Evolutionary conservation across 2,888 invertebrate genomes (phyloP).

Genomic region (Dynastes tityus): DNA sequence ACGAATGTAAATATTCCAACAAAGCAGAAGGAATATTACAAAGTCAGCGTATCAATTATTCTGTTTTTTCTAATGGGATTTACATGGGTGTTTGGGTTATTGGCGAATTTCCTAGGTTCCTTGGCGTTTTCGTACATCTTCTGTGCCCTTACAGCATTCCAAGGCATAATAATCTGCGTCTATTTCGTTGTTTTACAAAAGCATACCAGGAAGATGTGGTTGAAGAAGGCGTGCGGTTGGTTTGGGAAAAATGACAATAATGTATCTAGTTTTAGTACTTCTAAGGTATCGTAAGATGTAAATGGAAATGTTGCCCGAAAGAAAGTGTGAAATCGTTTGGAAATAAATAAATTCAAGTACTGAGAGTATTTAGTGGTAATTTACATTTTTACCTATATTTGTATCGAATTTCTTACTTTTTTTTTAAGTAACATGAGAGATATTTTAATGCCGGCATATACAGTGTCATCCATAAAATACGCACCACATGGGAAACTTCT

Average conservation of each 20-base stretch:
- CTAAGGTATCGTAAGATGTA: neutral
- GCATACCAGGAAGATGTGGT: slow-evolving; percentile 19
- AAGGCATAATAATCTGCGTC: slow-evolving; percentile 43
- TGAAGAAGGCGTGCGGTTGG: slow-evolving; percentile 9
- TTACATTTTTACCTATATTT: neutral
- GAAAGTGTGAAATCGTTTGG: neutral
- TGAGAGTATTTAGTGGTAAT: neutral
- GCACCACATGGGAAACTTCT: too few relatives aligned
- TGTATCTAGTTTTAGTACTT: slow-evolving; percentile 7
- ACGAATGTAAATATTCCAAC: neutral
- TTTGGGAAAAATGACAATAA: neutral
- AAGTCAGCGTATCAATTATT: slow-evolving; percentile 37
- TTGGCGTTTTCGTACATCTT: slow-evolving; percentile 37
- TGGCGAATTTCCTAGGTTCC: slow-evolving; percentile 35
- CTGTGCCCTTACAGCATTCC: slow-evolving; percentile 25
- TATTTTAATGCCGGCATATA: too few relatives aligned
- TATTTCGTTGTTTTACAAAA: slow-evolving; percentile 40
- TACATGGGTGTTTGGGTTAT: slow-evolving; percentile 44
- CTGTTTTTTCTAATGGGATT: slow-evolving; percentile 45
- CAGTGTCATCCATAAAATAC: too few relatives aligned
- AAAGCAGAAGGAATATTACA: slow-evolving; percentile 14
- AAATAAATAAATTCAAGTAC: neutral
- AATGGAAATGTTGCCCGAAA: neutral
- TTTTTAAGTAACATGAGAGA: too few relatives aligned
- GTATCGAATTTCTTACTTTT: too few relatives aligned